A percentile compares a stretch with the other conserved stretches of the same genome.
phyloP scores from a whole-genome alignment of 1,140 invertebrate species.

The Drosophila aff. region DNA sequence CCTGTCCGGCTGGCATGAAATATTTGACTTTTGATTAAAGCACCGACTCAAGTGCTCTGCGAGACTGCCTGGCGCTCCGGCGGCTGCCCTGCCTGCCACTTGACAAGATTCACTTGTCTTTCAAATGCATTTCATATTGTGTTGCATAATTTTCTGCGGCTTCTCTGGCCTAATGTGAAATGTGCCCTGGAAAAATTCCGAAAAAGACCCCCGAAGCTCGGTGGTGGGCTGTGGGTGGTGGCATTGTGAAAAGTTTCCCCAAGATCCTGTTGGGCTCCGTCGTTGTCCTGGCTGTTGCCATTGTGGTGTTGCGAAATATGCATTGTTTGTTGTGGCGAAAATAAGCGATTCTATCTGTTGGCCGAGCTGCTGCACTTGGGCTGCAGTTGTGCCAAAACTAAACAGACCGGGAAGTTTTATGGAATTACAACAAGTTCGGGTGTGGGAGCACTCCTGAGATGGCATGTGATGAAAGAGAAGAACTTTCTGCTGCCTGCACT shows the following conservation, averaged over 20 bases:
- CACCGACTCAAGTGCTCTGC: slow-evolving; percentile 77
- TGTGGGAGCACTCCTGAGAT: background rate
- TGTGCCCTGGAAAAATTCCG: slow-evolving; percentile 48
- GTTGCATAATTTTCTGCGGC: slow-evolving; percentile 78
- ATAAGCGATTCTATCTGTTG: slow-evolving; percentile 57
- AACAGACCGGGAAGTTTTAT: slow-evolving; percentile 51
- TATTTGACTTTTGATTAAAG: slow-evolving; percentile 84
- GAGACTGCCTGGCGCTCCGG: slow-evolving; percentile 26
- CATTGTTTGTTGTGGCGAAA: slow-evolving; percentile 69
- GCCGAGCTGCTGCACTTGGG: slow-evolving; percentile 51
- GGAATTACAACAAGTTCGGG: slow-evolving; percentile 32
- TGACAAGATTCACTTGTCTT: slow-evolving; percentile 82
- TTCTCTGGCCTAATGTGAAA: slow-evolving; percentile 69
- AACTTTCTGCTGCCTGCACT: slow-evolving; percentile 9
- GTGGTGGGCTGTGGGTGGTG: background rate
- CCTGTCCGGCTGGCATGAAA: slow-evolving; percentile 68
- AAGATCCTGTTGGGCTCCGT: slow-evolving; percentile 50
- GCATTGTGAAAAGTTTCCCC: slow-evolving; percentile 56
- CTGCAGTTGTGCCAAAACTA: slow-evolving; percentile 26
- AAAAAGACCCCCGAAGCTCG: slow-evolving; percentile 3
- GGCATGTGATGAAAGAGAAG: slow-evolving; percentile 18
- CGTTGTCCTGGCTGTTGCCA: slow-evolving; percentile 40
- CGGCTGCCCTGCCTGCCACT: slow-evolving; percentile 57
- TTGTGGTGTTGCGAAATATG: slow-evolving; percentile 49
- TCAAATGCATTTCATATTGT: slow-evolving; percentile 82